These are phyloP conservation scores for Choreutis nemorana DNA, from an alignment of 2,888 invertebrate species.

Conservation along the genomic window DNA sequence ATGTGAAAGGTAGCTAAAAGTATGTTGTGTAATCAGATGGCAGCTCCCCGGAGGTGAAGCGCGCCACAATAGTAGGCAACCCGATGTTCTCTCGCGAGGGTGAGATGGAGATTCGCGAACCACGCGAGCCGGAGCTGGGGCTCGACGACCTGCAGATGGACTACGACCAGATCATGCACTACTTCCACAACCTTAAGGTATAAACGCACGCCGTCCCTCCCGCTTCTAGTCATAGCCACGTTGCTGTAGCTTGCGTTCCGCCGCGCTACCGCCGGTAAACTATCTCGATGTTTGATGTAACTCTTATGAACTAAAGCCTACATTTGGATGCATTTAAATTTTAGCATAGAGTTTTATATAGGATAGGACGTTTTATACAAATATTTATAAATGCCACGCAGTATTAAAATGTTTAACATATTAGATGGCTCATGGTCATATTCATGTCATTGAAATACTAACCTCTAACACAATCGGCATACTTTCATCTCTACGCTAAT, in stretches of 20 bases:
- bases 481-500: no score
- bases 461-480: no score
- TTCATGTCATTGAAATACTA: no score
- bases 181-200: conserved; percentile 98
- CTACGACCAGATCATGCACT: conserved; percentile 97
- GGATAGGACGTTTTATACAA: conserved; percentile 49
- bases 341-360: conserved; percentile 55
- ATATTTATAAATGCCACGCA: conserved; percentile 48
- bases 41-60: conserved; percentile 73
- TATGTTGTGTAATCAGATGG: conserved; percentile 22
- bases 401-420: no score
- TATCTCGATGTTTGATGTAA: conserved; percentile 40
- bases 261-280: conserved; percentile 13
- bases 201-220: conserved; percentile 45
- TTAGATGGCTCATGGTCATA: no score
- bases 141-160: conserved; percentile 92
- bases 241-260: conserved; percentile 53
- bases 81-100: conserved; percentile 80
- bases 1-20: neutral
- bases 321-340: conserved; percentile 58
- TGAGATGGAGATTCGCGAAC: conserved; percentile 30
- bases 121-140: conserved; percentile 60
- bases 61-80: conserved; percentile 87
- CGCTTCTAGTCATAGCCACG: conserved; percentile 58
- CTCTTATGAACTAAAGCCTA: conserved; percentile 59